Percentiles rank a stretch among this genome's conserved stretches.
Evolutionary conservation across 2,113 vertebrate genomes (phyloP).

Genomic region (Hoplias malabaricus): DNA sequence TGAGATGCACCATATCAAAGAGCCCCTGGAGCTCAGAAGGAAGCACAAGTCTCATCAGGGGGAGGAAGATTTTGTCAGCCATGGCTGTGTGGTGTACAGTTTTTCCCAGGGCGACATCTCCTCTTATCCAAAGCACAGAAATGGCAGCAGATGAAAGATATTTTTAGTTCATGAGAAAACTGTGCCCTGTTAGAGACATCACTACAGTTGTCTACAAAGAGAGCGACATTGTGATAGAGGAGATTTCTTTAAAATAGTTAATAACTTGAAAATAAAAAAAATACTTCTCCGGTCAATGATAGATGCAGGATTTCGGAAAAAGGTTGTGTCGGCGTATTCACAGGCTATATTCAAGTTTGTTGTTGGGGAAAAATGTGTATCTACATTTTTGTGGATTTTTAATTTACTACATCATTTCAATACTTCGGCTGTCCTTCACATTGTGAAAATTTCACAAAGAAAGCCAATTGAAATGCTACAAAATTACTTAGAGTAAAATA

Average conservation of each 20-base stretch:
- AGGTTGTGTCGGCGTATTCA: neutral
- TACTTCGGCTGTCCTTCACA: too few species aligned
- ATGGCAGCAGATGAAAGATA: slow-evolving; percentile 6
- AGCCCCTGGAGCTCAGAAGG: slow-evolving; percentile 35
- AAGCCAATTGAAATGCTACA: too few species aligned
- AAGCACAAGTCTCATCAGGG: slow-evolving; percentile 31
- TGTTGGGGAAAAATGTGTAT: too few species aligned
- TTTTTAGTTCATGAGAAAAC: slow-evolving; percentile 19
- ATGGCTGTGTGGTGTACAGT: slow-evolving; percentile 3
- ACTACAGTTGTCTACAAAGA: neutral
- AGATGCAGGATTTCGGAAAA: neutral
- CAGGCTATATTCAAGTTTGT: neutral
- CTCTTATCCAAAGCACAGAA: slow-evolving; percentile 30
- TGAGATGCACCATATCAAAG: slow-evolving; percentile 36
- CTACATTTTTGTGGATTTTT: too few species aligned
- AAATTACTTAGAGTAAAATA: too few species aligned
- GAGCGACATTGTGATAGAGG: neutral
- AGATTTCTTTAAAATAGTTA: neutral
- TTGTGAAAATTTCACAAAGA: too few species aligned
- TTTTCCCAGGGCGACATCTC: slow-evolving; percentile 7
- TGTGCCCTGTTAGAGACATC: neutral
- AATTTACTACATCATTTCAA: too few species aligned
- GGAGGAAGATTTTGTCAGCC: slow-evolving; percentile 37
- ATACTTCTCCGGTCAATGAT: neutral
- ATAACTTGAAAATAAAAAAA: too few species aligned